Conservation (phyloP, 2,888 invertebrate genomes). For the Rapana venosa region DNA sequence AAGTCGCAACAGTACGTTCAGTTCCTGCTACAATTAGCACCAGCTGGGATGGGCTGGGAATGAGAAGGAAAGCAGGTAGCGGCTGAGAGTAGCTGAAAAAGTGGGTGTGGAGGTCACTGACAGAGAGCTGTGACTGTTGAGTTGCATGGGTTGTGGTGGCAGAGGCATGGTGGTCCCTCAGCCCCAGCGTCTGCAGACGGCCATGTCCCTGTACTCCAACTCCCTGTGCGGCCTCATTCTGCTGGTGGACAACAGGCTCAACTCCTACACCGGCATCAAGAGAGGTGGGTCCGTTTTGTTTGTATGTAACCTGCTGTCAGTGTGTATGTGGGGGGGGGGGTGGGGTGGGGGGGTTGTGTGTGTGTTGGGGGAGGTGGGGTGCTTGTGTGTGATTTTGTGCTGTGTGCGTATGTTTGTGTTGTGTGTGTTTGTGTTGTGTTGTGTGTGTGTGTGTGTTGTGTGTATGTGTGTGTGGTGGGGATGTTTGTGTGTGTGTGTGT, state of each 20-base stretch:
- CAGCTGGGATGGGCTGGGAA: no score
- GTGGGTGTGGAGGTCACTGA: no score
- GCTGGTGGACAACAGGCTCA: constrained; percentile 85
- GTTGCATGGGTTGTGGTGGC: constrained; percentile 38
- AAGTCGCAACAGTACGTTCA: no score
- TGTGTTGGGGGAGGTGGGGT: no score
- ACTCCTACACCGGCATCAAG: constrained; percentile 83
- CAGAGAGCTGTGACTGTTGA: no score
- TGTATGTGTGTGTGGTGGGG: not conserved
- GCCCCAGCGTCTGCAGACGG: constrained; percentile 92
- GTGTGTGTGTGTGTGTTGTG: not conserved
- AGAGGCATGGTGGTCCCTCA: constrained; percentile 84
- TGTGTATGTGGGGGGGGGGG: not conserved
- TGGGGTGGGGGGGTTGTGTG: no score
- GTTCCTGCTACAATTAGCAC: no score
- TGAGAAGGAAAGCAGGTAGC: no score
- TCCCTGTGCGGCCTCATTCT: constrained; percentile 93
- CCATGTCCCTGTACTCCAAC: constrained; percentile 94
- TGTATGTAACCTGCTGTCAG: not conserved
- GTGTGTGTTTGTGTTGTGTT: no score
- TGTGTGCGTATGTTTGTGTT: not conserved
- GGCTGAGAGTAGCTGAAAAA: no score
- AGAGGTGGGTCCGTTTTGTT: constrained; percentile 79
- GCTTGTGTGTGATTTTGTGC: no score
- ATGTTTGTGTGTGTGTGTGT: constrained; percentile 1